These are phyloP conservation scores for Nixonia krombeini DNA, from an alignment of 1,140 invertebrate species.

Conservation along the genomic window DNA sequence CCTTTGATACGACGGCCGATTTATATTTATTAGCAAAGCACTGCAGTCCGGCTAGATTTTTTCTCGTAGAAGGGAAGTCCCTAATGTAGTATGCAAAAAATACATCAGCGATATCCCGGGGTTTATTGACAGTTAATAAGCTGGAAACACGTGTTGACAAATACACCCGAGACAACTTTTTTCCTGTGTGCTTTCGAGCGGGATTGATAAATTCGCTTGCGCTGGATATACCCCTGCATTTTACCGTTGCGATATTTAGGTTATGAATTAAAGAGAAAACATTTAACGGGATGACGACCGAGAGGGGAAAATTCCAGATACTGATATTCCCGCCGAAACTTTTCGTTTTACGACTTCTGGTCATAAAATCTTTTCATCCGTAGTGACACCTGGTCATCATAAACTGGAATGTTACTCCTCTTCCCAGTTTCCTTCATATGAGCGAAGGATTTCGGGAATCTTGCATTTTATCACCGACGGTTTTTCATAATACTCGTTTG, in stretches of 20 bases:
- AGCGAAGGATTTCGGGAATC: not conserved
- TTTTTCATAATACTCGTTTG: too few relatives aligned
- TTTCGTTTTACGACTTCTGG: not conserved
- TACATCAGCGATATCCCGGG: not conserved
- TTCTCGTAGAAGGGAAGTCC: not conserved
- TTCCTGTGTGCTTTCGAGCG: too few relatives aligned
- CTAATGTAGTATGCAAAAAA: not conserved
- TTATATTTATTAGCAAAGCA: constrained; percentile 39
- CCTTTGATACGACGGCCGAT: constrained; percentile 17
- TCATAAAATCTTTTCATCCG: not conserved
- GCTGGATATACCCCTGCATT: not conserved
- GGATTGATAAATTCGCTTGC: too few relatives aligned
- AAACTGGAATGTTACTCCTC: not conserved
- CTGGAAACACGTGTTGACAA: not conserved
- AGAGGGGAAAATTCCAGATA: not conserved
- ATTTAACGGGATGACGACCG: not conserved
- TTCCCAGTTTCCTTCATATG: not conserved
- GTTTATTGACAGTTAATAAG: constrained; percentile 2
- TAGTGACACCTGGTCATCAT: constrained; percentile 1
- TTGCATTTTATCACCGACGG: not conserved
- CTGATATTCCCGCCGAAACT: not conserved
- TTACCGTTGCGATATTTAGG: not conserved
- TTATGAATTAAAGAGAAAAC: not conserved
- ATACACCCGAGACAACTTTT: not conserved
- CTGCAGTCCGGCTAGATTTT: not conserved